phyloP scores from a whole-genome alignment of 2,797 vertebrate species.

The Carapus acus region DNA sequence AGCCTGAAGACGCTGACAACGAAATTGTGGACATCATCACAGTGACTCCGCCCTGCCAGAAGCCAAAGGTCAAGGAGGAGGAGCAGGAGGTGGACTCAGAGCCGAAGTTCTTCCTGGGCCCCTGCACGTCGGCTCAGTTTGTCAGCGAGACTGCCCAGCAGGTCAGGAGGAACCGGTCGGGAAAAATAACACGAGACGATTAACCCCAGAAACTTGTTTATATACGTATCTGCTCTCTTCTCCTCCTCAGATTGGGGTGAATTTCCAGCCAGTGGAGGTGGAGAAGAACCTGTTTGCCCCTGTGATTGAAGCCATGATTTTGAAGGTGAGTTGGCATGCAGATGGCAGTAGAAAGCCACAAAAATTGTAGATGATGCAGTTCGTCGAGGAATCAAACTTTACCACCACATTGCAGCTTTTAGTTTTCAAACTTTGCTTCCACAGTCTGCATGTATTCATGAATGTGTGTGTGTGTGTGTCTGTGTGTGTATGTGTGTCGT shows the following conservation, averaged over 20 bases:
- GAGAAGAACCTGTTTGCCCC: constrained; percentile 88
- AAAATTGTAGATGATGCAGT: too few relatives aligned
- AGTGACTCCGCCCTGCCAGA: constrained; percentile 73
- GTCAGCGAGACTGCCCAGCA: constrained; percentile 84
- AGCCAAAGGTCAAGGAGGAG: constrained; percentile 86
- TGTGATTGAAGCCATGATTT: constrained; percentile 88
- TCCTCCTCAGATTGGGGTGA: constrained; percentile 83
- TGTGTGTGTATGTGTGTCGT: constrained; percentile 8
- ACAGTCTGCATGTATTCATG: too few relatives aligned
- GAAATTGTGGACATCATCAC: constrained; percentile 86
- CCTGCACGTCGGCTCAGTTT: constrained; percentile 80
- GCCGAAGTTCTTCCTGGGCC: constrained; percentile 83
- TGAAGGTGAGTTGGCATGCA: constrained; percentile 78
- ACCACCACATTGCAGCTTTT: too few relatives aligned
- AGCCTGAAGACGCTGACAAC: constrained; percentile 80
- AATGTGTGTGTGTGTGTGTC: constrained; percentile 24
- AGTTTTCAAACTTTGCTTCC: too few relatives aligned
- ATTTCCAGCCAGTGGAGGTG: constrained; percentile 85
- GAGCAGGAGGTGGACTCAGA: constrained; percentile 84
- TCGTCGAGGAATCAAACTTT: too few relatives aligned
- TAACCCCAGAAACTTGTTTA: too few relatives aligned
- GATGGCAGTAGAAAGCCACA: neutral
- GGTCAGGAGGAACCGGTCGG: constrained; percentile 77
- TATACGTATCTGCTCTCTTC: neutral
- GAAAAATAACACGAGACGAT: too few relatives aligned